Evolutionary conservation across 1,140 invertebrate genomes (phyloP).

Genomic region (Medauroidea extradentata): DNA sequence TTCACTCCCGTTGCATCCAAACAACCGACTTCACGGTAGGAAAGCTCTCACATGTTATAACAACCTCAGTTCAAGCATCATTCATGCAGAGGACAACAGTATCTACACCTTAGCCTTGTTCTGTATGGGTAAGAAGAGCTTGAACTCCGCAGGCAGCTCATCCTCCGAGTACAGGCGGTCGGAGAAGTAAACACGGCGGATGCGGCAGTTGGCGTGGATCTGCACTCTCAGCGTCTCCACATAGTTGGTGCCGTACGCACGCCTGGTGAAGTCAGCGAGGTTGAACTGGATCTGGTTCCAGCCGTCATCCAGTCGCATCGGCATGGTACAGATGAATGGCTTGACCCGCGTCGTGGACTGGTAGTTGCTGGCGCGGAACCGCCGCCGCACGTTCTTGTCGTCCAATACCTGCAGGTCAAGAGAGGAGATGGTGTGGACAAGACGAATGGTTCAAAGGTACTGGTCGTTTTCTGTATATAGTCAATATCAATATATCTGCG

Average conservation of each 20-base stretch:
- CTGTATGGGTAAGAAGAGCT: slow-evolving; percentile 91
- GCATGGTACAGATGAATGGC: slow-evolving; percentile 99
- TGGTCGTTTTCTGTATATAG: too few relatives aligned
- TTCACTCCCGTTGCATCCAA: too few relatives aligned
- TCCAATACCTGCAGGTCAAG: slow-evolving; percentile 75
- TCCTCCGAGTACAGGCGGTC: slow-evolving; percentile 98
- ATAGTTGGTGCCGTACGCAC: slow-evolving; percentile 99
- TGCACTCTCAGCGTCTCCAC: slow-evolving; percentile 96
- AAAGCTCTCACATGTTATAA: too few relatives aligned
- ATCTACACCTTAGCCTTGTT: slow-evolving; percentile 60
- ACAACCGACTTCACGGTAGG: too few relatives aligned
- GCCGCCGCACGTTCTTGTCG: slow-evolving; percentile 92
- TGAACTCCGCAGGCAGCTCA: slow-evolving; percentile 98
- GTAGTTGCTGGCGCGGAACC: slow-evolving; percentile 97
- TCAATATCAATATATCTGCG: too few relatives aligned
- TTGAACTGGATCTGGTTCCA: slow-evolving; percentile 99
- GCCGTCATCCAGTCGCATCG: slow-evolving; percentile 95
- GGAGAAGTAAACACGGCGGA: slow-evolving; percentile 97
- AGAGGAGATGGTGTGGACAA: too few relatives aligned
- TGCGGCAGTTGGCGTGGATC: slow-evolving; percentile 98
- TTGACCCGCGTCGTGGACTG: slow-evolving; percentile 97
- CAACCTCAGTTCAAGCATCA: too few relatives aligned
- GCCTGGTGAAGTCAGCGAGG: slow-evolving; percentile 93
- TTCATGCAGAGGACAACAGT: too few relatives aligned
- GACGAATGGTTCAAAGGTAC: too few relatives aligned